Conservation (phyloP, 2,888 invertebrate species). For the Thereva unica region DNA sequence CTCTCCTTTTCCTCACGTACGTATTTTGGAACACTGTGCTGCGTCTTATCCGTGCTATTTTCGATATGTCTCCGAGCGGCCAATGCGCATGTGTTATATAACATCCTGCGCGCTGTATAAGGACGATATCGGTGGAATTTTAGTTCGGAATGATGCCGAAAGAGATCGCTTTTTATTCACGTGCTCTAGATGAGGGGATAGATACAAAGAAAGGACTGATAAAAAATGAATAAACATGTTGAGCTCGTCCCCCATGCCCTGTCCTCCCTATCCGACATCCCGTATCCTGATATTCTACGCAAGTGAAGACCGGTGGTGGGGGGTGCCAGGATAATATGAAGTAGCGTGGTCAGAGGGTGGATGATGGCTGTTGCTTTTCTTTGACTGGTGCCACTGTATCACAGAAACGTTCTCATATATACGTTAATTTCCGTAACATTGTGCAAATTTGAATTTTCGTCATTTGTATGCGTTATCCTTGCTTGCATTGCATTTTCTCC, state of each 20-base stretch:
- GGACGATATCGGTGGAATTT: conserved; percentile 1
- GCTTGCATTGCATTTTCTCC: too few species aligned
- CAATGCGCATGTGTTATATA: conserved; percentile 16
- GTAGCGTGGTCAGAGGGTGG: not conserved
- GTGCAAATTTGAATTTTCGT: too few species aligned
- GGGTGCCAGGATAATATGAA: not conserved
- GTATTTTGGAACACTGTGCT: not conserved
- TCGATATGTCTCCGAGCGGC: not conserved
- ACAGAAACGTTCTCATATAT: too few species aligned
- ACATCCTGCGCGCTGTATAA: conserved; percentile 27
- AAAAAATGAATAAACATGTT: conserved; percentile 35
- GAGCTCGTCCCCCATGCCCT: not conserved
- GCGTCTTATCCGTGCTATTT: conserved; percentile 3
- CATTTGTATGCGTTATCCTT: too few species aligned
- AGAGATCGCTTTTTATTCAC: conserved; percentile 22
- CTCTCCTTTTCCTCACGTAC: conserved; percentile 3
- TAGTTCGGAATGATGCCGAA: not conserved
- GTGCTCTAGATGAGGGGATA: conserved; percentile 1
- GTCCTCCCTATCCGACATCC: too few species aligned
- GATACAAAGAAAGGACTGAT: conserved; percentile 17
- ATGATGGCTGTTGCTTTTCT: conserved; percentile 23
- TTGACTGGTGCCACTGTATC: too few species aligned
- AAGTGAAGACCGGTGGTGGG: conserved; percentile 1
- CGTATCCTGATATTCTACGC: not conserved
- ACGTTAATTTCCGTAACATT: too few species aligned